Base-by-base conservation (phyloP, 2,113 vertebrate genomes). In the Sclerurus mexicanus region DNA sequence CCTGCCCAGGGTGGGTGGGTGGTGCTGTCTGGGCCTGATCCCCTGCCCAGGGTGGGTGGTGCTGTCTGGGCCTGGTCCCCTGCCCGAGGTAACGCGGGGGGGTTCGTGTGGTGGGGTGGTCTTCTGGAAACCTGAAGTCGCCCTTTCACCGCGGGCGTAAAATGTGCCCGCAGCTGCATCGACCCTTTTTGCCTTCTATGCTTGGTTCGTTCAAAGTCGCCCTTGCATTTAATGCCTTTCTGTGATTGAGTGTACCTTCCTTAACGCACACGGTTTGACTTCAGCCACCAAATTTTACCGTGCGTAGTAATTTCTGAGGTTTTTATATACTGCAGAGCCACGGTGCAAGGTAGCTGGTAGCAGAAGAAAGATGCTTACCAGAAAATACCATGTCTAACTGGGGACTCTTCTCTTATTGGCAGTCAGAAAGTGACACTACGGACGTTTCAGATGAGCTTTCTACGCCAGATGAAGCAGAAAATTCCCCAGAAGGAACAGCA, bases 371-470 rank as follows among this genome's bases (percentile, higher is more conserved):
- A 22, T 77, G 18, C 40, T 46, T 89, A 14, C 28, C 40, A 68
- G 56, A 59, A 88, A 78, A 53, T 42, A 21, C 24, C 3, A 0
- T 47, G 12, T 63, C 47, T 96, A 44, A 94, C 6, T 33, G 39
- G n/a, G 53, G 55, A 55, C 33, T 68, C 37, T 71, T 59, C 28
- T 82, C 28, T 78, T 91, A 13, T 42, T 75, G 15, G 60, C 58
- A 97, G 96, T 96, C 95, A 50, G 90, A 73, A 92, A 94, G 83
- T 6, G 92, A 90, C 9, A 33, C 83, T 66, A 81, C 72, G 0
- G 94, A 94, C 10, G 5, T 73, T 71, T 50, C 77, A 28, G 88
- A 93, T 85, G 82, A 93, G 42, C 40, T 84, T 86, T 11, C 68
- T 60, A 21, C 60, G 7, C 53, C 30, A 68, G 31, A 17, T 40